Base-by-base conservation (phyloP, 2,113 vertebrate genomes). In the Salvelinus alpinus region DNA sequence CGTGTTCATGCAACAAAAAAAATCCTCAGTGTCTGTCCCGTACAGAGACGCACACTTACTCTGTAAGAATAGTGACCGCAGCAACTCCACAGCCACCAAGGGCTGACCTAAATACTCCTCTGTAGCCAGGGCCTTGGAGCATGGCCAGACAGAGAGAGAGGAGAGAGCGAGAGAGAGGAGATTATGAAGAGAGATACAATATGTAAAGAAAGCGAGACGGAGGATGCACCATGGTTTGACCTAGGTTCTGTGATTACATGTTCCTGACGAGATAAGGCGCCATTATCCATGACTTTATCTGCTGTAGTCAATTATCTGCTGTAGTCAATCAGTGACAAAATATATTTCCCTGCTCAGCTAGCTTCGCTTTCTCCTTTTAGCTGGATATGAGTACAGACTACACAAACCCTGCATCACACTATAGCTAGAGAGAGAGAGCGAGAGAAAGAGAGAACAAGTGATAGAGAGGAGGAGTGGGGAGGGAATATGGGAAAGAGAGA, bases 31-130 rank as follows among this genome's bases (percentile, higher is more conserved):
- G 57, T 2, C 57, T 60, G 20, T 60, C 20, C 5, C 57, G 20
- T 14, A 20, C n/a, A 7, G 27, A 73, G 25, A 62, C 57, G 20
- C 57, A 48, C 59, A 24, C 59, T 22, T 8, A 62, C 59, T 8
- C 59, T 24, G 8, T 64, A 20, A 65, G 13, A 68, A 70, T 44
- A 73, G 78, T 80, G 70, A 38, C 54, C 78, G 71, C 72, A 70
- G 57, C 59, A 80, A 77, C 62, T 11, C 14, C 48, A 68, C 27
- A 38, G 31, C n/a, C 48, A 24, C 64, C 76, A 71, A 66, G 48
- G 29, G 54, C 72, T 84, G 82, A 80, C 78, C 68, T 77, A 75
- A 48, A 80, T 78, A 78, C 74, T 75, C 31, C 65, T 31, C 47
- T 62, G n/a, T 62, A 16, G 59, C 59, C 59, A 8, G 18, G 59